Conservation (phyloP, 2,113 vertebrate species). For the Pithys albifrons region DNA sequence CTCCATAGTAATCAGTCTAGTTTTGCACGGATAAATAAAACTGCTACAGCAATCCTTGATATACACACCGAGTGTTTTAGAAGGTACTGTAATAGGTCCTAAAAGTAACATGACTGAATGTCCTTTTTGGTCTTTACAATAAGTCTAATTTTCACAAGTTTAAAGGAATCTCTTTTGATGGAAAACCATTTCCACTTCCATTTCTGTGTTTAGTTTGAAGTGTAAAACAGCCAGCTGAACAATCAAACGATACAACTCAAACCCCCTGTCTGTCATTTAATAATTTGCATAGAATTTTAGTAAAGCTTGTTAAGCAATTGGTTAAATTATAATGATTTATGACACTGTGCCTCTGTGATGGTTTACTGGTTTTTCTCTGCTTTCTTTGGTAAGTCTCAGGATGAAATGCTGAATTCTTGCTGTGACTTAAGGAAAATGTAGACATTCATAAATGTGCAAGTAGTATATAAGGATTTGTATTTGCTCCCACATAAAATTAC, state of each 20-base stretch:
- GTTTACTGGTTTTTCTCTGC: background rate
- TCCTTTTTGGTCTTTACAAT: conserved; percentile 15
- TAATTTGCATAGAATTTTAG: background rate
- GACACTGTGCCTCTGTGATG: background rate
- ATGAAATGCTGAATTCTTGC: background rate
- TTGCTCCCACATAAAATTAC: background rate
- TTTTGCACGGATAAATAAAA: conserved; percentile 67
- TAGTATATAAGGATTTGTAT: background rate
- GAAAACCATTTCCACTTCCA: background rate
- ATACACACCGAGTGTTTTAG: conserved; percentile 19
- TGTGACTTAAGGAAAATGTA: background rate
- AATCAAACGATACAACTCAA: background rate
- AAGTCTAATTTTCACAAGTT: conserved; percentile 44
- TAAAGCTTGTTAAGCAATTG: background rate
- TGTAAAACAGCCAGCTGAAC: background rate
- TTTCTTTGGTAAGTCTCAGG: background rate
- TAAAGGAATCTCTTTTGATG: conserved; percentile 5
- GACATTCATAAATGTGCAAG: background rate
- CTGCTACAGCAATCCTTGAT: conserved; percentile 34
- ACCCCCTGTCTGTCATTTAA: background rate
- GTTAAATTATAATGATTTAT: background rate
- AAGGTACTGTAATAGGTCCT: conserved; percentile 36
- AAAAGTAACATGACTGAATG: conserved; percentile 2
- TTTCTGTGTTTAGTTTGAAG: background rate
- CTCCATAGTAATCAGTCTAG: conserved; percentile 69